Base-by-base conservation (phyloP, 2,888 invertebrate species). In the Coelopa pilipes region DNA sequence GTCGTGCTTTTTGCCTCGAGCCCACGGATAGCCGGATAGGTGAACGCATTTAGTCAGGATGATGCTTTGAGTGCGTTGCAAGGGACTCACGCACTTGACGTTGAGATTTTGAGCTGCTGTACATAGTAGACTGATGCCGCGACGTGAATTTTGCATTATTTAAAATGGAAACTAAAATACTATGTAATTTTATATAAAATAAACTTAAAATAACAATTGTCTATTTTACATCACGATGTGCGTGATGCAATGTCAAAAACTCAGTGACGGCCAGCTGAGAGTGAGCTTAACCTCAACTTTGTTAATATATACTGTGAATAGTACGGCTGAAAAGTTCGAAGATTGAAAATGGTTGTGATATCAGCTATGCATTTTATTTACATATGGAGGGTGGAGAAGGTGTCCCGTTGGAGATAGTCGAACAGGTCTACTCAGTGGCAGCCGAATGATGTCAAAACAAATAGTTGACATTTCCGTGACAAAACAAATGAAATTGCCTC, bases 1-100 rank as follows among this genome's bases (percentile, higher is more conserved):
- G 76, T 88, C 88, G 76, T 88, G 89, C 79, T 89, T 90, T 19
- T 86, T 86, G 69, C 86, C 82, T 34, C 87, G 81, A 7, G 77
- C 74, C 11, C 75, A 66, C 49, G 74, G 53, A 1, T 79, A 79
- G 45, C 78, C 75, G n/a, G 77, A 78, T 11, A 76, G 76, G 55
- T 80, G 80, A 10, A 80, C 78, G 62, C 76, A 77, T 78, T 79
- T 80, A 12, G 72, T 74, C 1, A 76, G 75, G 62, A 77, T 65
- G 21, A 65, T 65, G n/a, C 53, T 50, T 46, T 55, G 63, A 21
- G 65, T 50, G 13, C 70, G 11, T 53, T 70, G 75, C 15, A 76
- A 74, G 59, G 74, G 71, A 57, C 75, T 65, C 10, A 17, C 45
- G 71, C n/a, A 74, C 13, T 77, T 79, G 17, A 81, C 73, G 4